phyloP scores from a whole-genome alignment of 2,113 vertebrate genomes.

The Murina feae region DNA sequence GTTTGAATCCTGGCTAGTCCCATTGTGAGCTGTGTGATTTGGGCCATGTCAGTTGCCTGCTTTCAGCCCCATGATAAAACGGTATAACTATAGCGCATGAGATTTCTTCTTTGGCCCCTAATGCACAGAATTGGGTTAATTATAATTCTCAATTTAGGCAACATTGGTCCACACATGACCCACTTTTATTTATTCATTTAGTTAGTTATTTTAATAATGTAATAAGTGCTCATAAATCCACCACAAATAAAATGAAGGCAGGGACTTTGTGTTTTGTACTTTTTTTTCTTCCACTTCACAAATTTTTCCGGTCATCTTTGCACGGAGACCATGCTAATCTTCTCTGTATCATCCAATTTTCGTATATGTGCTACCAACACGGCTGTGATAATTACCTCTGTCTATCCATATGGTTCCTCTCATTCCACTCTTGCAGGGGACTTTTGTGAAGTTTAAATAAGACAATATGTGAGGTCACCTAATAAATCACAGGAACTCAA shows the following conservation, averaged over 20 bases:
- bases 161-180: background rate
- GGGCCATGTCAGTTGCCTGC: background rate
- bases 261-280: background rate
- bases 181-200: background rate
- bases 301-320: background rate
- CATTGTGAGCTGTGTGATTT: background rate
- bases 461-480: background rate
- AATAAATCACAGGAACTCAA: background rate
- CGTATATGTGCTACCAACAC: background rate
- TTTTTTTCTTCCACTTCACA: background rate
- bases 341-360: background rate
- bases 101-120: background rate
- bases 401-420: background rate
- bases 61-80: background rate
- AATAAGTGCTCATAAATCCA: background rate
- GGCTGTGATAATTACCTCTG: background rate
- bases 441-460: constrained; percentile 22
- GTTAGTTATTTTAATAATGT: constrained; percentile 7
- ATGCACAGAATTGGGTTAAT: background rate
- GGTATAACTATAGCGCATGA: background rate
- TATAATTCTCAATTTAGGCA: background rate
- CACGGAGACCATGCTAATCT: background rate
- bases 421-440: background rate
- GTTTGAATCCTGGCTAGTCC: background rate
- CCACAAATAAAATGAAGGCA: background rate